Conservation (phyloP, 2,888 invertebrate species). For the Rhimphoctona megacephalus region DNA sequence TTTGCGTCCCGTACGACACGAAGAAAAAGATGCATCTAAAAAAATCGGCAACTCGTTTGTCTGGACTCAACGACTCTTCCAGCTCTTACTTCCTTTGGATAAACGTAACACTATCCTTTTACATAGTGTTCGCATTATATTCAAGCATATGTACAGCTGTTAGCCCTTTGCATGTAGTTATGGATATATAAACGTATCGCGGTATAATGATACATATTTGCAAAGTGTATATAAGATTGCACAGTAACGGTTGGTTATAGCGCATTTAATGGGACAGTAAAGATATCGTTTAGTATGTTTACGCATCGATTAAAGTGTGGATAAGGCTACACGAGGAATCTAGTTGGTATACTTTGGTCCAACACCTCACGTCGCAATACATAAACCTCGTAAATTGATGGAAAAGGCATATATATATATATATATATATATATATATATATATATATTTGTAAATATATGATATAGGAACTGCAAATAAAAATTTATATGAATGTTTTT, state of each 20-base stretch:
- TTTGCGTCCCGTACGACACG: background rate
- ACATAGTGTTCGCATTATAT: background rate
- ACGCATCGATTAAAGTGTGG: conserved; percentile 63
- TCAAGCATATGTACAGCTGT: background rate
- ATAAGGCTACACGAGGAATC: conserved; percentile 53
- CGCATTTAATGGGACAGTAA: conserved; percentile 64
- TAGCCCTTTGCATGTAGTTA: background rate
- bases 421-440: no score
- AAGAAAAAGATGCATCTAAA: background rate
- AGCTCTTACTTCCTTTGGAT: conserved; percentile 40
- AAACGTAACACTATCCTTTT: conserved; percentile 44
- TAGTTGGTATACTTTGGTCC: conserved; percentile 48
- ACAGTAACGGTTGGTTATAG: conserved; percentile 63
- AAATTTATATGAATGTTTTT: background rate
- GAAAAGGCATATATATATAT: background rate
- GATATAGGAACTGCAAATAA: background rate
- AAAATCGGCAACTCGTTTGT: conserved; percentile 34
- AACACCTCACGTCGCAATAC: conserved; percentile 35
- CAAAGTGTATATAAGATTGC: conserved; percentile 35
- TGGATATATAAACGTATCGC: no score
- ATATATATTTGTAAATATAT: no score
- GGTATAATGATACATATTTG: conserved; percentile 7
- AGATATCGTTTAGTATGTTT: conserved; percentile 68
- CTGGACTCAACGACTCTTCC: conserved; percentile 47
- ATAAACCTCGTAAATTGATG: background rate